These are phyloP conservation scores for Fratercula arctica DNA, from an alignment of 2,797 vertebrate species.

Conservation along the genomic window DNA sequence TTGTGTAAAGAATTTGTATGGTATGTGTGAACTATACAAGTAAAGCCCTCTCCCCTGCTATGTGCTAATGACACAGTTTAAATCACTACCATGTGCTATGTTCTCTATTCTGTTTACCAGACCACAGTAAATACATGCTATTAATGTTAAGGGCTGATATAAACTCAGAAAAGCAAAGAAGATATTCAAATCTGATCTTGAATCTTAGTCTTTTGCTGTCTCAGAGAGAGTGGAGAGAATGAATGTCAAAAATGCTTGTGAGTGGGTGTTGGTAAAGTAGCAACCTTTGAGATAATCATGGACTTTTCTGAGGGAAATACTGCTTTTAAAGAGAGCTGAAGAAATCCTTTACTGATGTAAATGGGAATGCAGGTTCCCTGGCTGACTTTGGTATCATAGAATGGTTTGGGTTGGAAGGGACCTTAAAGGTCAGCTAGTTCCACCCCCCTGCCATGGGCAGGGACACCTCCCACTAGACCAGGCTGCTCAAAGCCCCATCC, in stretches of 20 bases:
- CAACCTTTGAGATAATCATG: background rate
- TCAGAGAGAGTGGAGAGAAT: background rate
- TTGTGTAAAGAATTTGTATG: constrained; percentile 46
- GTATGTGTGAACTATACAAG: constrained; percentile 4
- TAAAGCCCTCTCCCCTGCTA: background rate
- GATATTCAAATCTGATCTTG: background rate
- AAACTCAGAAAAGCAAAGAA: background rate
- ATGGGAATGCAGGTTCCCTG: background rate
- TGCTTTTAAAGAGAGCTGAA: background rate
- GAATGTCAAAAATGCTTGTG: background rate
- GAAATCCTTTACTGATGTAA: background rate
- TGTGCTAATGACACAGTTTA: constrained; percentile 50
- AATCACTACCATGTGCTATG: constrained; percentile 33
- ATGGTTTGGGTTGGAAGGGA: background rate
- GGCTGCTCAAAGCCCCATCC: background rate
- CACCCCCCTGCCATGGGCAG: background rate
- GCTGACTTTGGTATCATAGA: background rate
- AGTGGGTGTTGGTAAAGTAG: background rate
- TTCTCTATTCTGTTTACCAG: background rate
- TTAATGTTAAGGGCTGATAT: background rate
- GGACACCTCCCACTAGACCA: background rate
- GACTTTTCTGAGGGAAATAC: background rate
- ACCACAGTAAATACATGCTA: background rate
- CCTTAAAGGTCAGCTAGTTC: background rate
- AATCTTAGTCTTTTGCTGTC: background rate